Conservation (phyloP, 2,113 vertebrate species). For the Lycocorax pyrrhopterus region DNA sequence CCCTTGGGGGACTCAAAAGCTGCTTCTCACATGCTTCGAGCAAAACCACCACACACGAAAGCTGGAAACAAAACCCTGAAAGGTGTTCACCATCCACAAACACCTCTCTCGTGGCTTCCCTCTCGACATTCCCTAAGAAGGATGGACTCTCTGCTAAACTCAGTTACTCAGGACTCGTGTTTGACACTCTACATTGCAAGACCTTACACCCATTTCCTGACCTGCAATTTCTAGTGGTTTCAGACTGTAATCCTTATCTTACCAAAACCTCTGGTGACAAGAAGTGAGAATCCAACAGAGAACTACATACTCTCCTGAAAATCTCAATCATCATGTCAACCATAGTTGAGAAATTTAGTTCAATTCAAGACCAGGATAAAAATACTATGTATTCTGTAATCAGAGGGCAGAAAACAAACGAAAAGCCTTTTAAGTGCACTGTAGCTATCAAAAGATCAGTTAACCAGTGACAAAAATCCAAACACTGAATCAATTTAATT, state of each 20-base stretch:
- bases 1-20: neutral
- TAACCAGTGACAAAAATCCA: neutral
- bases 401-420: neutral
- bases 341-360: neutral
- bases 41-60: neutral
- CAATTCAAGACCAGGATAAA: neutral
- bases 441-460: neutral
- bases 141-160: neutral
- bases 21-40: neutral
- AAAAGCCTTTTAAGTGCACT: neutral
- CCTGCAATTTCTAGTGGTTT: neutral
- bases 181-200: neutral
- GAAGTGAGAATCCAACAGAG: neutral
- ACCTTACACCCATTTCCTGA: neutral
- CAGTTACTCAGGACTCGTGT: neutral
- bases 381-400: neutral
- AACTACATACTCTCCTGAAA: neutral
- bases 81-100: neutral
- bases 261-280: constrained; percentile 9
- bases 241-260: neutral
- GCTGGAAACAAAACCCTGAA: neutral
- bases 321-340: neutral
- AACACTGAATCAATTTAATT: neutral
- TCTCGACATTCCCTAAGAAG: neutral
- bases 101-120: neutral